Conservation (phyloP, 2,797 vertebrate genomes). For the Muscicapa comitata region DNA sequence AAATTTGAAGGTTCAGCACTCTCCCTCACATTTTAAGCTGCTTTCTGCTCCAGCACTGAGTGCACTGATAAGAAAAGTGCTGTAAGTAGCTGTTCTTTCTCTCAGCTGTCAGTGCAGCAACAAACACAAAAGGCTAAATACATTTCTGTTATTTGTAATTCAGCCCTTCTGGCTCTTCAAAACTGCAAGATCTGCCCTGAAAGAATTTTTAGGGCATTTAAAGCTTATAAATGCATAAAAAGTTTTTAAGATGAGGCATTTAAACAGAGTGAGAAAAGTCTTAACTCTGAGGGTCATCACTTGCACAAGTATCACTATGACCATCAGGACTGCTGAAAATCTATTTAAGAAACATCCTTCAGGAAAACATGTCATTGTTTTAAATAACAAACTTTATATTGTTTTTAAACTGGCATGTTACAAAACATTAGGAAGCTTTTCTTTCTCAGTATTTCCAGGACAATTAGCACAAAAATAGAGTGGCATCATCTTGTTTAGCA, state of each 20-base stretch:
- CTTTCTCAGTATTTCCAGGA: neutral
- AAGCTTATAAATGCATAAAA: neutral
- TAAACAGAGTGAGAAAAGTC: neutral
- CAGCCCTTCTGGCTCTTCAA: neutral
- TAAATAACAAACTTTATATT: neutral
- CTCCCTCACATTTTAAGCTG: neutral
- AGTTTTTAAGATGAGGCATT: neutral
- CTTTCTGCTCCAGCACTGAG: neutral
- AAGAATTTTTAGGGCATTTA: neutral
- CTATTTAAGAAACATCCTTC: neutral
- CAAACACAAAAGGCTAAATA: neutral
- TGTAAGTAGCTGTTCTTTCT: neutral
- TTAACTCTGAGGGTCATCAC: neutral
- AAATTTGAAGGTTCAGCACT: neutral
- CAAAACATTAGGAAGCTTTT: neutral
- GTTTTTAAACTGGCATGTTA: neutral
- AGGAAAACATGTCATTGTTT: neutral
- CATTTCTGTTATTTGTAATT: neutral
- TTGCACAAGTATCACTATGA: neutral
- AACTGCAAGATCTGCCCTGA: neutral
- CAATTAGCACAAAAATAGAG: constrained; percentile 24
- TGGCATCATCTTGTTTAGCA: neutral
- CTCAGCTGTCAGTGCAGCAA: neutral
- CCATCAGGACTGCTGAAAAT: neutral
- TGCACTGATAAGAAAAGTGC: neutral